Evolutionary conservation across 2,888 invertebrate genomes (phyloP), one percentile per base, ranked within the genome.

Genomic region (Phlogophora meticulosa): DNA sequence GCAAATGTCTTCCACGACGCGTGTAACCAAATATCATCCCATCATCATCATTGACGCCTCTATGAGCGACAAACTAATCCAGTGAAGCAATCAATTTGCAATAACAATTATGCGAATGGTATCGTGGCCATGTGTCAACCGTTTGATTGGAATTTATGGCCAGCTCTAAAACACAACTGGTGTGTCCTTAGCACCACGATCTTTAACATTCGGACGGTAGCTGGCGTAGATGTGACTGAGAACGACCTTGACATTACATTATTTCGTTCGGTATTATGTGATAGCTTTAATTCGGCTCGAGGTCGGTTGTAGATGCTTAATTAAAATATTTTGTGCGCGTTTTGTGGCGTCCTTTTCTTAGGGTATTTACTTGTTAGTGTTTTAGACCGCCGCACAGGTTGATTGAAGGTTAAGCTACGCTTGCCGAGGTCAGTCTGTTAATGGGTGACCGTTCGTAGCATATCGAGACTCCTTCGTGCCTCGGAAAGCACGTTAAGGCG

Each of bases 81-180:
- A 74, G 51, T 78, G 57, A 70, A 74, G 61, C 67, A 68, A 77
- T 83, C 60, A 73, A 81, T 73, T 77, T 62, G 59, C 7, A 45
- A 57, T 40, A 57, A 63, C 64, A 64, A 71, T 77, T 74, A 75
- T 62, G 67, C 60, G 70, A 73, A 83, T 80, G 73, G 52, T 49
- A 38, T 56, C 40, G 60, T 55, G 32, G 69, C 28, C 55, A 75
- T 69, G 53, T 78, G 78, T 83, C 80, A 85, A 77, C 71, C 43
- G 64, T 57, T 81, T 86, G 73, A 90, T 89, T 88, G 65, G 76
- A 81, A 91, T 91, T 91, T 91, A 91, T 90, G 68, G 85, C 78
- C 22, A 55, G 75, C 70, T 56, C 62, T 84, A 76, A 83, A 84
- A 72, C 28, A 71, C 82, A 88, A 89, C 78, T 89, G 86, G 75